Evolutionary conservation across 1,140 invertebrate genomes (phyloP).

Genomic region (Drosophila santomea): DNA sequence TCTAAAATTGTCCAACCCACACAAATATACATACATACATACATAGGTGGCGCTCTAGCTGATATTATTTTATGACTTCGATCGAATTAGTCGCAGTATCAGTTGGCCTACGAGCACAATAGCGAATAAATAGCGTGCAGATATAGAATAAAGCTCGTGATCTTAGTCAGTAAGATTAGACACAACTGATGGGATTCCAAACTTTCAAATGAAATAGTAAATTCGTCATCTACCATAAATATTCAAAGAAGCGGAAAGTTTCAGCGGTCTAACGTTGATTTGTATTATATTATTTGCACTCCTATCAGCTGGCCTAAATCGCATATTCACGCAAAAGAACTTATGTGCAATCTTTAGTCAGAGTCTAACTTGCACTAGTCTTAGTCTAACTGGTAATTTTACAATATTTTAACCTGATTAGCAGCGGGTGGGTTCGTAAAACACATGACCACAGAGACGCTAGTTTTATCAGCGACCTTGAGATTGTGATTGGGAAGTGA

Average conservation of each 20-base stretch:
- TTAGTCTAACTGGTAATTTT: too few species aligned
- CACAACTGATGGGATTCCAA: slow-evolving; percentile 9
- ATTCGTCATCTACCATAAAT: background rate
- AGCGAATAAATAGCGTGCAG: slow-evolving; percentile 1
- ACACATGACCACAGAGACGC: slow-evolving; percentile 13
- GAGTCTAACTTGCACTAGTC: background rate
- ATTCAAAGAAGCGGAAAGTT: slow-evolving; percentile 1
- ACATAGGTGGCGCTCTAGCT: slow-evolving; percentile 31
- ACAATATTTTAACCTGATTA: slow-evolving; percentile 8
- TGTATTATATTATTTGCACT: slow-evolving; percentile 4
- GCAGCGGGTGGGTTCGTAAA: slow-evolving; percentile 1
- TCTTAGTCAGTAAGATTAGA: slow-evolving; percentile 19
- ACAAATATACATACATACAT: background rate
- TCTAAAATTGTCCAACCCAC: slow-evolving; percentile 20
- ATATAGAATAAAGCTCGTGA: slow-evolving; percentile 30
- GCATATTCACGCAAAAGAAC: background rate
- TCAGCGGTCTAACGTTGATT: slow-evolving; percentile 4
- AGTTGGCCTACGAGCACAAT: background rate
- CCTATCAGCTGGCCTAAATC: slow-evolving; percentile 20
- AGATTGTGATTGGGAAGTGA: slow-evolving; percentile 17
- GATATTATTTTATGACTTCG: slow-evolving; percentile 43
- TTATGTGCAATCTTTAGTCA: background rate
- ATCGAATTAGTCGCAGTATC: slow-evolving; percentile 30
- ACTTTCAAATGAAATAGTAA: slow-evolving; percentile 12
- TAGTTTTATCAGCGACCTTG: slow-evolving; percentile 25